Evolutionary conservation across 2,888 invertebrate genomes (phyloP).

Genomic region (Acleris sparsana): DNA sequence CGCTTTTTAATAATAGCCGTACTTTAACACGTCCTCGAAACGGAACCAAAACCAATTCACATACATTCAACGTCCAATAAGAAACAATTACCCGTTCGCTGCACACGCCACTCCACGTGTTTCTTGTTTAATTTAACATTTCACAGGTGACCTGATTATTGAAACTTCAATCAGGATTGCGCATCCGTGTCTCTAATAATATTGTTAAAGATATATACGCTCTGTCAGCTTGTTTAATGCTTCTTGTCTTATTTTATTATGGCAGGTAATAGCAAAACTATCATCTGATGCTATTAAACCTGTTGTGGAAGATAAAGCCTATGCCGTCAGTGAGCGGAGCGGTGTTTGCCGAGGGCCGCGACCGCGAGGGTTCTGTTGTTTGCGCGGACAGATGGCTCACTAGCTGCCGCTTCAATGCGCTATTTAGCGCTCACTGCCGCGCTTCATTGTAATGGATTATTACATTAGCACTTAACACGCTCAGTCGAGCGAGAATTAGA

Average conservation of each 20-base stretch:
- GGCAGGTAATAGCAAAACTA: not conserved
- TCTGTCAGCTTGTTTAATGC: not conserved
- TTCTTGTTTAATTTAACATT: constrained; percentile 8
- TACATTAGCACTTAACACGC: constrained; percentile 83
- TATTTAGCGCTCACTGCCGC: constrained; percentile 79
- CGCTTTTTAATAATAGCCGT: constrained; percentile 75
- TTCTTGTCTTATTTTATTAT: too few relatives aligned
- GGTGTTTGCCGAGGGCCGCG: constrained; percentile 74
- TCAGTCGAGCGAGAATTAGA: constrained; percentile 75
- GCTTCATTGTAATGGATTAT: constrained; percentile 83
- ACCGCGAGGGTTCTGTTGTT: constrained; percentile 71
- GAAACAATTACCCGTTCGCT: constrained; percentile 53
- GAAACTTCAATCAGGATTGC: not conserved
- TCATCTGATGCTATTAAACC: not conserved
- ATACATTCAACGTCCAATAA: constrained; percentile 49
- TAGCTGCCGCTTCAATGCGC: constrained; percentile 76
- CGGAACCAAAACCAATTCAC: constrained; percentile 58
- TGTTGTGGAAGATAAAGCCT: constrained; percentile 49
- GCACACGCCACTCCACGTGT: constrained; percentile 45
- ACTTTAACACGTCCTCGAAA: constrained; percentile 74
- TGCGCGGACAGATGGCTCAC: constrained; percentile 76
- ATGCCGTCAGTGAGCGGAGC: constrained; percentile 57
- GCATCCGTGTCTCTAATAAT: not conserved
- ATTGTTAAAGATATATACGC: not conserved
- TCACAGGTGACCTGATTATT: constrained; percentile 6